Base-by-base conservation (phyloP, 2,797 vertebrate species). In the Gymnocypris eckloni region DNA sequence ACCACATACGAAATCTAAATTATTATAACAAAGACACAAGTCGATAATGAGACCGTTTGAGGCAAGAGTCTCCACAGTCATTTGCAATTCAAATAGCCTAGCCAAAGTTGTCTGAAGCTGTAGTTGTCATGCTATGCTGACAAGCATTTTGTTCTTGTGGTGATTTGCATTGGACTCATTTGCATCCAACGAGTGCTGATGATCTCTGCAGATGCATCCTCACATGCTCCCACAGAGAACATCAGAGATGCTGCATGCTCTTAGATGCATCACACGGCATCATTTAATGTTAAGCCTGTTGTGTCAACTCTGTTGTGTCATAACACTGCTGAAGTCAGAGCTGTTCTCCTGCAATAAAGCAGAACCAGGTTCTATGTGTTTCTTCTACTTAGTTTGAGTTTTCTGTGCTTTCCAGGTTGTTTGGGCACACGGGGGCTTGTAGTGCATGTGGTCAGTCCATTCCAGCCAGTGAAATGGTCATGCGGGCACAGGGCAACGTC, bases 401-500 rank as follows among this genome's bases (percentile, higher is more conserved):
- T 7, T 33, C 28, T 67, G 64, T 37, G 66, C 16, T 37, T 4
- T 81, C 2, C 92, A 96, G 96, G 91, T 92, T 96, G 90, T 96
- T 96, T 83, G 96, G 95, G 84, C 95, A 94, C 92, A 95, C 94
- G 11, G 96, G 96, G 1, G 94, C 95, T 22, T 96, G 96, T 91
- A 94, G 93, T 37, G 95, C 96, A 2, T 96, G 96, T 79, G 94
- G 95, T 59, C 95, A 94, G 90, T 95, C 95, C 4, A 96, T 96
- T 88, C 95, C 96, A 4, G 94, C 96, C 56, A 96, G 95, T 69
- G 96, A 96, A 90, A 95, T 96, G 95, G 96, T 96, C 89, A 96
- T 96, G 96, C 88, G 95, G 87, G 94, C 95, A 12, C 95, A 96
- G 86, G 94, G 95, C 71, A 96, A 92, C 0, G 96, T 96, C 22